Evolutionary conservation across 2,888 invertebrate genomes (phyloP).

Genomic region (Diploptera punctata): DNA sequence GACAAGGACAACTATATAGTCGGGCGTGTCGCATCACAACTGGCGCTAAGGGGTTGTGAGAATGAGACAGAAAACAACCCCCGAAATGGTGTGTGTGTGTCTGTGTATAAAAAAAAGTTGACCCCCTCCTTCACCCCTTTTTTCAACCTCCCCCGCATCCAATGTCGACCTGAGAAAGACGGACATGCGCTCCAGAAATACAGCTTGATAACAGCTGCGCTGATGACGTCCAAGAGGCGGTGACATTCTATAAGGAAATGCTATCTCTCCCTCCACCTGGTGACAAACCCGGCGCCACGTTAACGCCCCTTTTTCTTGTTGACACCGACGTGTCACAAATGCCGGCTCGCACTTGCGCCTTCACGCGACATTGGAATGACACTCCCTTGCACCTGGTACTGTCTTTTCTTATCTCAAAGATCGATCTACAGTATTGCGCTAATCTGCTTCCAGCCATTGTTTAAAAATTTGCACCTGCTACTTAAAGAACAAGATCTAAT

Average conservation of each 20-base stretch:
- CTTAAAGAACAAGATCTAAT: too few relatives aligned
- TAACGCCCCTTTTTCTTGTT: constrained; percentile 3
- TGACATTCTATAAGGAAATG: constrained; percentile 22
- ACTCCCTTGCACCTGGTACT: too few relatives aligned
- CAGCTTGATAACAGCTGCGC: constrained; percentile 10
- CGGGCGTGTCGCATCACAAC: constrained; percentile 12
- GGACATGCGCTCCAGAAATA: constrained; percentile 29
- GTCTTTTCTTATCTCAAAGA: too few relatives aligned
- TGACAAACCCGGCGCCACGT: neutral
- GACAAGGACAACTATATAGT: neutral
- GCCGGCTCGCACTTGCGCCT: neutral
- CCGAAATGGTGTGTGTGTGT: constrained; percentile 18
- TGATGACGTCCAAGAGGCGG: constrained; percentile 20
- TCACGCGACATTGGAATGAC: too few relatives aligned
- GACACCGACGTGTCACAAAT: constrained; percentile 17
- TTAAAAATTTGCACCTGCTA: too few relatives aligned
- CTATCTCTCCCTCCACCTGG: neutral
- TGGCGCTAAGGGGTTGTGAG: neutral
- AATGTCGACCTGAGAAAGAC: constrained; percentile 31
- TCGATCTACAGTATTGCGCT: too few relatives aligned
- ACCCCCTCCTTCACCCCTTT: constrained; percentile 14
- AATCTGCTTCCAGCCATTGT: too few relatives aligned
- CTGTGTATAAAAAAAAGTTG: constrained; percentile 8
- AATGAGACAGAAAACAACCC: neutral
- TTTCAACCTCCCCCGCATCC: constrained; percentile 20